A percentile compares a stretch with the other conserved stretches of the same genome.
phyloP scores from a whole-genome alignment of 2,797 vertebrate genomes.

The Anomalospiza imberbis region DNA sequence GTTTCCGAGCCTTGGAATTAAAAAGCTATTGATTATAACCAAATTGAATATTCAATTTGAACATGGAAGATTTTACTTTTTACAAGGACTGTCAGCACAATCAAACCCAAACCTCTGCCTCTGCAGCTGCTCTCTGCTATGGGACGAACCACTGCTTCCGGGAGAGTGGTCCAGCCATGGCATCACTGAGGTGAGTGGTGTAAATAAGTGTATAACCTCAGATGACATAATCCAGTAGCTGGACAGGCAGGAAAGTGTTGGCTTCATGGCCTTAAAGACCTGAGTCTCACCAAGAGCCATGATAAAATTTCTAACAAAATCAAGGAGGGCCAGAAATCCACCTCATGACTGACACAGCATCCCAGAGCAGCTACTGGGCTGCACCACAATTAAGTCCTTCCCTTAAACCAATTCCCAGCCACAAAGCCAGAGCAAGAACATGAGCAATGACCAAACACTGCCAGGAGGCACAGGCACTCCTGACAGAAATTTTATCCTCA shows the following conservation, averaged over 20 bases:
- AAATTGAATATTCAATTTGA: neutral
- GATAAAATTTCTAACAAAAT: neutral
- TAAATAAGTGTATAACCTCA: neutral
- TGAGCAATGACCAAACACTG: neutral
- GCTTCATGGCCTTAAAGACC: neutral
- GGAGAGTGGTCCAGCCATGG: rapidly evolving
- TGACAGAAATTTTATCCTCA: neutral
- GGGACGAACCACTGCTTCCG: neutral
- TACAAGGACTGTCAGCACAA: neutral
- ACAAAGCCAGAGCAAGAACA: neutral
- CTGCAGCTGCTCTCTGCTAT: neutral
- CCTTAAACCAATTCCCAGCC: neutral
- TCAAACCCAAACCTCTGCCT: neutral
- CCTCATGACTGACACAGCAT: neutral
- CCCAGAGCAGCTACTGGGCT: neutral
- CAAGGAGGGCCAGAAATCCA: neutral
- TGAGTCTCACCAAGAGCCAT: neutral
- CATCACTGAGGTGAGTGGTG: neutral
- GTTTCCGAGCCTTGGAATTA: neutral
- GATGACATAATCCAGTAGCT: neutral
- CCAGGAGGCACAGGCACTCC: neutral
- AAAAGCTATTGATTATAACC: neutral
- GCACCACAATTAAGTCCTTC: neutral
- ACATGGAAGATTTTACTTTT: neutral
- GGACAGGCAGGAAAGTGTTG: neutral